phyloP scores from a whole-genome alignment of 2,888 invertebrate genomes.

The Tuta absoluta region DNA sequence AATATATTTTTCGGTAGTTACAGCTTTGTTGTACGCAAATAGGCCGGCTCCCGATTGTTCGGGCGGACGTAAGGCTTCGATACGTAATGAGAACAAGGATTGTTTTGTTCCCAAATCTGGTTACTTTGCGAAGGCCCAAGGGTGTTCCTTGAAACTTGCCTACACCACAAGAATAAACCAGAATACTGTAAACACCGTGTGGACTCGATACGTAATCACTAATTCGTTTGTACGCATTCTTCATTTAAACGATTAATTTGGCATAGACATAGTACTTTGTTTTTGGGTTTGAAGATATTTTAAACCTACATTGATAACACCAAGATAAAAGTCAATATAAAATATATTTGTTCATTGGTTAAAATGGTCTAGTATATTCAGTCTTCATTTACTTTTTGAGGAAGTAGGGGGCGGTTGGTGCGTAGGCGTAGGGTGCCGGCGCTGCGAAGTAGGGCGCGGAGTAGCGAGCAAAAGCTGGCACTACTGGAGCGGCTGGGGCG shows the following conservation, averaged over 20 bases:
- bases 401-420: constrained; percentile 61
- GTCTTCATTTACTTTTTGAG: constrained; percentile 61
- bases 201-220: constrained; percentile 31
- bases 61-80: constrained; percentile 47
- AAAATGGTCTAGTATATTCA: constrained; percentile 37
- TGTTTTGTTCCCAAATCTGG: constrained; percentile 41
- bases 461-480: constrained; percentile 39
- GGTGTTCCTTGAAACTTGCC: constrained; percentile 57
- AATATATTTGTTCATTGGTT: constrained; percentile 35
- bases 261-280: background rate
- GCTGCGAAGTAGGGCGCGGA: constrained; percentile 42
- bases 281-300: background rate
- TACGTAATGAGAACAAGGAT: constrained; percentile 44
- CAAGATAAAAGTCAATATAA: constrained; percentile 25
- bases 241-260: background rate
- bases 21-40: constrained; percentile 44
- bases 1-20: constrained; percentile 11
- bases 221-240: background rate
- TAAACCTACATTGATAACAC: background rate
- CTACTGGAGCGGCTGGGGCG: constrained; percentile 45
- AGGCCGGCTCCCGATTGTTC: constrained; percentile 48
- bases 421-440: constrained; percentile 49
- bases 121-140: constrained; percentile 49
- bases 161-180: constrained; percentile 28
- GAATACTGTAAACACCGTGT: constrained; percentile 14